Evolutionary conservation across 2,797 vertebrate species (phyloP), one percentile per base, ranked within the genome.

Genomic region (Chelidonichthys spinosus): DNA sequence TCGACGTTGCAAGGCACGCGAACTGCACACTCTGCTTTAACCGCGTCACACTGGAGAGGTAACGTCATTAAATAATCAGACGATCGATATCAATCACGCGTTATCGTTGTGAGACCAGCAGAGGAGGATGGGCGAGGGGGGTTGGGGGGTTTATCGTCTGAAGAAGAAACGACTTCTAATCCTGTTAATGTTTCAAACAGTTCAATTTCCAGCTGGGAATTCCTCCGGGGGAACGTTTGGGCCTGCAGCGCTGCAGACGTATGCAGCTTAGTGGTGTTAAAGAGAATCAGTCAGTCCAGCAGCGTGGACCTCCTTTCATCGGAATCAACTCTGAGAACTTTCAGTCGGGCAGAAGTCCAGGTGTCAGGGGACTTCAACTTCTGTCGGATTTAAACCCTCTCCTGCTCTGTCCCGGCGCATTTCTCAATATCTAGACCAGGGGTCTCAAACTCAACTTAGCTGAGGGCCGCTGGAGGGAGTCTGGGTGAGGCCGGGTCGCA

Each of bases 111-210:
- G 39, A n/a, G 43, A 62, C 44, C 84, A 79, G 77, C 46, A 66
- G 43, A 43, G 56, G 46, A 68, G 74, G 69, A 61, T n/a, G n/a
- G 37, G 60, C 40, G 14, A 4, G 53, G 42, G n/a, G 54, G 54
- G 37, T 60, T 37, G 14, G 5, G 53, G 42, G n/a, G 54, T 50
- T 32, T 71, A 68, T 79, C 55, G 33, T 71, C 56, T 63, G 25
- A 53, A 75, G 37, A 69, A 70, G 10, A 68, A 71, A 75, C 68
- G 56, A 46, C 11, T 44, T 56, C 55, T 67, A 75, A 88, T 82
- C 81, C 69, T 62, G 67, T 90, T 85, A 75, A 75, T 66, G 63
- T 76, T 88, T 84, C 78, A 87, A 90, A 88, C 72, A 4, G 74
- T 81, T 87, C 72, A 80, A 81, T 86, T 90, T 87, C 64, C 68